A percentile compares a stretch with the other conserved stretches of the same genome.
Evolutionary conservation across 2,113 vertebrate genomes (phyloP).

Genomic region (Ranitomeya variabilis): DNA sequence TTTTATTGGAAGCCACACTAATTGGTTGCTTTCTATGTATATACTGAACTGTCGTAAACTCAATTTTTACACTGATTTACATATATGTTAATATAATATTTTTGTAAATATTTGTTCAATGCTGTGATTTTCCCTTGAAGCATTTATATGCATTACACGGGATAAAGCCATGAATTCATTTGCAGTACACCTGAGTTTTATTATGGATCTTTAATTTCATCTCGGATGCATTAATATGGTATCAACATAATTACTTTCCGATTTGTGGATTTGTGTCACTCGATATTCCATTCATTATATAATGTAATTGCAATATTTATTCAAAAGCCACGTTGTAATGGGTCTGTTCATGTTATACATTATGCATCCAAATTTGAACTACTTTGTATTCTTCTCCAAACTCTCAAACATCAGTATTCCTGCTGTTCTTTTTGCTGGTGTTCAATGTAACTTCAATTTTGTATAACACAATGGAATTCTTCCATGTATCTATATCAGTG

Average conservation of each 20-base stretch:
- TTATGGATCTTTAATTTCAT: constrained; percentile 1
- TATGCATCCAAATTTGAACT: constrained; percentile 1
- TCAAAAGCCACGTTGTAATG: constrained; percentile 23
- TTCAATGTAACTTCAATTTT: neutral
- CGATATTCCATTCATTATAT: constrained; percentile 36
- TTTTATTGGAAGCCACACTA: neutral
- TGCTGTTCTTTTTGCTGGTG: constrained; percentile 9
- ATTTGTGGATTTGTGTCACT: constrained; percentile 31
- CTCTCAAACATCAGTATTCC: constrained; percentile 19
- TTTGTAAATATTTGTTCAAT: neutral
- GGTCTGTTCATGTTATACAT: constrained; percentile 33
- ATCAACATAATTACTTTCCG: constrained; percentile 27
- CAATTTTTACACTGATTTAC: neutral
- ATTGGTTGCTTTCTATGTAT: too few species aligned
- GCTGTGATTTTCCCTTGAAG: neutral
- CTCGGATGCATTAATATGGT: neutral
- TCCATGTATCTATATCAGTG: neutral
- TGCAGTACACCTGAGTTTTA: constrained; percentile 8
- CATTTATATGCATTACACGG: neutral
- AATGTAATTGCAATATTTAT: constrained; percentile 41
- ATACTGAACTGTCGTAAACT: neutral
- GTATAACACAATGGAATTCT: neutral
- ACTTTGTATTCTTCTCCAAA: constrained; percentile 1
- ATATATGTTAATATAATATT: neutral
- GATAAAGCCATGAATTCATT: neutral